phyloP scores from a whole-genome alignment of 2,113 vertebrate genomes.

The Barnardius zonarius region DNA sequence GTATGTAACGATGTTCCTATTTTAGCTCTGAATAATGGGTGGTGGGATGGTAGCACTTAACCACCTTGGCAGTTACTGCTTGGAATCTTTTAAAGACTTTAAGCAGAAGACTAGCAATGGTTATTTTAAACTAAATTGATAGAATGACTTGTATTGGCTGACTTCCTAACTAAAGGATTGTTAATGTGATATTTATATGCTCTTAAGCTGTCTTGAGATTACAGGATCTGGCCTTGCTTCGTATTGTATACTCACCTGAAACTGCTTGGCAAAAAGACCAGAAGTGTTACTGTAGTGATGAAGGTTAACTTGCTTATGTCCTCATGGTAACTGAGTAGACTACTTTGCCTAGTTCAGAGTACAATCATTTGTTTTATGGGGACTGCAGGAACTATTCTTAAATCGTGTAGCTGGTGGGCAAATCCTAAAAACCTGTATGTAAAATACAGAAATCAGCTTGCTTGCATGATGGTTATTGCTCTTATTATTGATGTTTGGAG shows the following conservation, averaged over 20 bases:
- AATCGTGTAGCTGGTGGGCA: constrained; percentile 64
- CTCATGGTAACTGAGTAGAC: constrained; percentile 63
- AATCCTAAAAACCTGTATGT: constrained; percentile 53
- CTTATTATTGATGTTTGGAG: constrained; percentile 60
- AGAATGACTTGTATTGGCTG: constrained; percentile 75
- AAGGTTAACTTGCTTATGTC: constrained; percentile 61
- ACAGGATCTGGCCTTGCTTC: constrained; percentile 65
- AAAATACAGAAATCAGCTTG: constrained; percentile 64
- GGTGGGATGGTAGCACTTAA: constrained; percentile 56
- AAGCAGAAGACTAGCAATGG: constrained; percentile 71
- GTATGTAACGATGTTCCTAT: constrained; percentile 44
- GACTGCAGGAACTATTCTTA: constrained; percentile 45
- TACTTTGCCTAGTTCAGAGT: constrained; percentile 54
- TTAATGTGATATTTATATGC: constrained; percentile 75
- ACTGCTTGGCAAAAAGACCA: constrained; percentile 58
- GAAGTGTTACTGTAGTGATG: constrained; percentile 53
- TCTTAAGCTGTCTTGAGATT: constrained; percentile 62
- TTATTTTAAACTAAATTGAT: constrained; percentile 59
- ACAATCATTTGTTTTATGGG: constrained; percentile 48
- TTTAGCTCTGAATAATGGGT: constrained; percentile 39
- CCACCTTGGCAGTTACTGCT: constrained; percentile 65
- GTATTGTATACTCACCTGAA: constrained; percentile 45
- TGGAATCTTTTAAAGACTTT: constrained; percentile 64
- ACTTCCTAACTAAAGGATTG: constrained; percentile 76
- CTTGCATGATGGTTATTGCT: constrained; percentile 60